Conservation (phyloP, 2,113 vertebrate genomes). For the Okapia johnstoni region DNA sequence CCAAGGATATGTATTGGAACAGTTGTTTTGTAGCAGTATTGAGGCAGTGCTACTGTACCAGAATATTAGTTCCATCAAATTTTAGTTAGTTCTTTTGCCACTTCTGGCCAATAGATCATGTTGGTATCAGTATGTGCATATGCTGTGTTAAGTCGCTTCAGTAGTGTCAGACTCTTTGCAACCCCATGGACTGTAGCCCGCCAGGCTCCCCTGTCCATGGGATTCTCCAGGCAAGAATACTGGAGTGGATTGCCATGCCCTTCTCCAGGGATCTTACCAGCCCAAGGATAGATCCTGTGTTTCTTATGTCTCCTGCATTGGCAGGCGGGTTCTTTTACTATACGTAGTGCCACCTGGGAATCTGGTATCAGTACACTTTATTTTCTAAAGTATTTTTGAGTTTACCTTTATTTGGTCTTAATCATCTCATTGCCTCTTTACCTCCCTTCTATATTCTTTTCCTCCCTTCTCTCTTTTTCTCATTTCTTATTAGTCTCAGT, state of each 20-base stretch:
- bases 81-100: neutral
- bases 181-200: neutral
- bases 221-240: neutral
- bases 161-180: neutral
- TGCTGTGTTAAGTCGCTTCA: neutral
- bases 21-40: neutral
- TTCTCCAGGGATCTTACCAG: neutral
- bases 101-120: neutral
- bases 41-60: neutral
- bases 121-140: neutral
- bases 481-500: neutral
- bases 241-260: neutral
- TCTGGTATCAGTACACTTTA: neutral
- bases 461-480: neutral
- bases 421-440: neutral
- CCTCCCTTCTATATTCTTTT: neutral
- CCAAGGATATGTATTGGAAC: rapidly evolving
- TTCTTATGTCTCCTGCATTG: neutral
- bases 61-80: neutral
- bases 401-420: neutral
- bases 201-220: neutral
- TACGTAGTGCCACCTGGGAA: neutral
- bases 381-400: neutral
- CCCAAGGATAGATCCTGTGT: neutral
- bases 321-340: neutral